phyloP scores from a whole-genome alignment of 2,888 invertebrate genomes.

The Meganola albula region DNA sequence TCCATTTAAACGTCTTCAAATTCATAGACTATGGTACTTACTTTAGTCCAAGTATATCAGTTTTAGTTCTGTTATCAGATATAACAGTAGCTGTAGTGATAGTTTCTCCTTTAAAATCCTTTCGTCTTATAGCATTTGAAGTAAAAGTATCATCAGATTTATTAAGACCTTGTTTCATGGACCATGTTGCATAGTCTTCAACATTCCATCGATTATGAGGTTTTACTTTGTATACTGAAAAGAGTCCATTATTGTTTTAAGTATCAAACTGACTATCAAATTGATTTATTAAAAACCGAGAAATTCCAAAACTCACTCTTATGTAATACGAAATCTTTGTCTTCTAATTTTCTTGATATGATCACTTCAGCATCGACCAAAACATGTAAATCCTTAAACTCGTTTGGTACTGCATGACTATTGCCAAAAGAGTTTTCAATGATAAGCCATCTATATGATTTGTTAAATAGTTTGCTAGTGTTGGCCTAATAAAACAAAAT shows the following conservation, averaged over 20 bases:
- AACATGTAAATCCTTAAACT: constrained; percentile 32
- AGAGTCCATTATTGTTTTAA: too few relatives aligned
- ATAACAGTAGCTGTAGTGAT: constrained; percentile 32
- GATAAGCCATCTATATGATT: constrained; percentile 49
- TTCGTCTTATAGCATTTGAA: constrained; percentile 39
- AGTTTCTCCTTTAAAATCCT: constrained; percentile 34
- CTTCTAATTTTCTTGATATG: constrained; percentile 26
- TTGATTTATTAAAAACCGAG: too few relatives aligned
- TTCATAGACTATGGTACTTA: constrained; percentile 16
- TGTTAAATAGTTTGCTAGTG: constrained; percentile 32
- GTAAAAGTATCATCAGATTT: constrained; percentile 26
- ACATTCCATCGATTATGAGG: constrained; percentile 28
- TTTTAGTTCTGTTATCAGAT: constrained; percentile 37
- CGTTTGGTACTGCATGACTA: constrained; percentile 11
- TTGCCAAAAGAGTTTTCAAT: constrained; percentile 24
- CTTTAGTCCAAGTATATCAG: constrained; percentile 35
- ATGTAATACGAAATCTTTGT: constrained; percentile 24
- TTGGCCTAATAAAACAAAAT: constrained; percentile 32
- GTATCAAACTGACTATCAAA: neutral
- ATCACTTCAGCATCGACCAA: constrained; percentile 50
- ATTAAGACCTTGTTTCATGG: constrained; percentile 28
- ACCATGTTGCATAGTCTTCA: constrained; percentile 50
- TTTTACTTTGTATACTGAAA: constrained; percentile 47
- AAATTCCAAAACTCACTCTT: constrained; percentile 34
- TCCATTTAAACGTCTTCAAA: too few relatives aligned